phyloP scores from a whole-genome alignment of 2,113 vertebrate species.

The Mus pahari region DNA sequence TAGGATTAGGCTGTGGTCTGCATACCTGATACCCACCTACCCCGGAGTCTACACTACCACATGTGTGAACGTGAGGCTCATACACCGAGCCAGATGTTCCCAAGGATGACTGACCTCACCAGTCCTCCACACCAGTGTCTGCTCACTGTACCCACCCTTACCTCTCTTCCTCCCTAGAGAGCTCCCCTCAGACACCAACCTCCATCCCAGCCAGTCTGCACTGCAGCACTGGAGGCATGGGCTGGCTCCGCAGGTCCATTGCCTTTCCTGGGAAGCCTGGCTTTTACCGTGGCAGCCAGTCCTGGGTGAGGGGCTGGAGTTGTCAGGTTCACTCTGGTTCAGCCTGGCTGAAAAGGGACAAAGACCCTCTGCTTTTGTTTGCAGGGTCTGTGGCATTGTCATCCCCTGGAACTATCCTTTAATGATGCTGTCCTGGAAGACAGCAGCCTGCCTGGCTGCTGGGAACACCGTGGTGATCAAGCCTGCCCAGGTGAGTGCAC shows the following conservation, averaged over 20 bases:
- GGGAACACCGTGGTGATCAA: slow-evolving; percentile 93
- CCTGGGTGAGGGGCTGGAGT: not conserved
- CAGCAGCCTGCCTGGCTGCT: slow-evolving; percentile 91
- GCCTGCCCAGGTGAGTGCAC: slow-evolving; percentile 89
- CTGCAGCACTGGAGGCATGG: not conserved
- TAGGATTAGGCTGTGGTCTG: not conserved
- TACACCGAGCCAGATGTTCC: too few species aligned
- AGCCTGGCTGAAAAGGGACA: not conserved
- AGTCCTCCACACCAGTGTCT: not conserved
- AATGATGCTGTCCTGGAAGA: slow-evolving; percentile 95
- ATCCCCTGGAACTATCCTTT: slow-evolving; percentile 95
- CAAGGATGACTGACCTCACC: not conserved
- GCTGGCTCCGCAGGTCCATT: not conserved
- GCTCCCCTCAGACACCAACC: not conserved
- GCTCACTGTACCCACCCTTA: not conserved
- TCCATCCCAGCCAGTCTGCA: not conserved
- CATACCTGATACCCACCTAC: not conserved
- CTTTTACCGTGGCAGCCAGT: not conserved
- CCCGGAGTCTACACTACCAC: not conserved
- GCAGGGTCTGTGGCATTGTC: slow-evolving; percentile 92
- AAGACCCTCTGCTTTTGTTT: not conserved
- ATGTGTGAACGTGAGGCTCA: not conserved
- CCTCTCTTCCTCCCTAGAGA: not conserved
- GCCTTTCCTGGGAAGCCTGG: not conserved
- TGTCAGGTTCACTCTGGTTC: not conserved